Conservation (phyloP, 2,797 vertebrate genomes). For the Sebastolobus altivelis region DNA sequence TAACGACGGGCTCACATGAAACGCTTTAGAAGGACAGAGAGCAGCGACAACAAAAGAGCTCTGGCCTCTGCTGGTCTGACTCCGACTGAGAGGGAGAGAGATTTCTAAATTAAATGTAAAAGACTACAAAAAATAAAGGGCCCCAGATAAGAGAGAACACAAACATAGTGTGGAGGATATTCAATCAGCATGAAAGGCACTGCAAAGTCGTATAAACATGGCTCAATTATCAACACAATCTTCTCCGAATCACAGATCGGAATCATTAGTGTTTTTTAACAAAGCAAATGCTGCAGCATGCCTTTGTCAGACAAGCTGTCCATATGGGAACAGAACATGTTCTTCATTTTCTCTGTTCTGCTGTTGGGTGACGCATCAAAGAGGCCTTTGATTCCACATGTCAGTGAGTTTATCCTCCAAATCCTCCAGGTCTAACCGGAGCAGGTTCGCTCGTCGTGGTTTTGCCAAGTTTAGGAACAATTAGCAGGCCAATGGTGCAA, state of each 20-base stretch:
- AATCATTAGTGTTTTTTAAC: constrained; percentile 43
- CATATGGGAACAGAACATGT: constrained; percentile 38
- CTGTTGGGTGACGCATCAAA: constrained; percentile 62
- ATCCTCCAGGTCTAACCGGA: constrained; percentile 29
- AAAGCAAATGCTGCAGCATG: constrained; percentile 39
- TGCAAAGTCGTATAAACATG: constrained; percentile 26
- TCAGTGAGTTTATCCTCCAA: constrained; percentile 48
- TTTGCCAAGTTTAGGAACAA: constrained; percentile 29
- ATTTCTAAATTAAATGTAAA: constrained; percentile 11
- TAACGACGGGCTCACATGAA: background rate
- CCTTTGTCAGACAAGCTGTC: constrained; percentile 62
- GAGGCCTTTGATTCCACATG: constrained; percentile 60
- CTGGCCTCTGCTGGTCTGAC: constrained; percentile 14
- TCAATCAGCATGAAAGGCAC: constrained; percentile 18
- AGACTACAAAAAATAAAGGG: constrained; percentile 16
- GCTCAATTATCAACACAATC: constrained; percentile 33
- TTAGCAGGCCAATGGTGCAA: constrained; percentile 1
- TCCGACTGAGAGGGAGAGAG: constrained; percentile 1
- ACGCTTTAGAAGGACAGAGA: constrained; percentile 15
- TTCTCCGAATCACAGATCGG: constrained; percentile 44
- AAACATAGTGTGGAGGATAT: constrained; percentile 8
- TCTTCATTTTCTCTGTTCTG: constrained; percentile 51
- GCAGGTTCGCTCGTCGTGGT: background rate
- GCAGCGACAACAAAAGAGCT: constrained; percentile 1
- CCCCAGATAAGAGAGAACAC: background rate